A percentile compares a stretch with the other conserved stretches of the same genome.
Evolutionary conservation across 2,113 vertebrate genomes (phyloP).

Genomic region (Rafetus swinhoei): DNA sequence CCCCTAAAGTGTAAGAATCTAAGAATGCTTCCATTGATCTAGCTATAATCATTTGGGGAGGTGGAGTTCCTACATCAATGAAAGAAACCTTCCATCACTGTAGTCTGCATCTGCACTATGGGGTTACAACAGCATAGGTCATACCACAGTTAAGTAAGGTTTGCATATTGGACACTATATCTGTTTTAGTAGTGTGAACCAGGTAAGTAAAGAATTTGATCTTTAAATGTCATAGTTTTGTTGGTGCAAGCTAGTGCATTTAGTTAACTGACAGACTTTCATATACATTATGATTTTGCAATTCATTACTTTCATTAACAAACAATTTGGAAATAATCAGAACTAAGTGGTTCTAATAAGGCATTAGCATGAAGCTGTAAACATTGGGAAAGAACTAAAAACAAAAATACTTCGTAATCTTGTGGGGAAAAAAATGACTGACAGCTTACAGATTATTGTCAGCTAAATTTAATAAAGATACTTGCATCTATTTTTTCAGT

Average conservation of each 20-base stretch:
- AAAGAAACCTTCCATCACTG: not conserved
- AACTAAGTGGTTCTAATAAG: not conserved
- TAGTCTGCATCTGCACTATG: not conserved
- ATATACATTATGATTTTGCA: not conserved
- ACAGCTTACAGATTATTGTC: slow-evolving; percentile 29
- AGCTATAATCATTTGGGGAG: not conserved
- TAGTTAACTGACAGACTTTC: slow-evolving; percentile 4
- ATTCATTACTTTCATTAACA: not conserved
- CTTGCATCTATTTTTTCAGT: slow-evolving; percentile 1
- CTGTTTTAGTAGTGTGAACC: not conserved
- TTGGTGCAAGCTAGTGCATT: not conserved
- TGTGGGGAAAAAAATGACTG: slow-evolving; percentile 36
- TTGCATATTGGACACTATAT: not conserved
- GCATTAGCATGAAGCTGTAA: not conserved
- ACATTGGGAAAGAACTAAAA: slow-evolving; percentile 52
- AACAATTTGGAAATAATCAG: not conserved
- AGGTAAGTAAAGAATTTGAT: not conserved
- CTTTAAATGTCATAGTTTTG: not conserved
- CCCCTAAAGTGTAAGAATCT: not conserved
- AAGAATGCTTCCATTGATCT: not conserved
- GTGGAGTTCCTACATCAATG: not conserved
- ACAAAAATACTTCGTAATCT: slow-evolving; percentile 44
- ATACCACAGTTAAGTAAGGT: not conserved
- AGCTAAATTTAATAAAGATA: slow-evolving; percentile 29
- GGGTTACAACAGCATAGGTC: not conserved